Base-by-base conservation (phyloP, 2,888 invertebrate genomes). In the Eupithecia vulgata region DNA sequence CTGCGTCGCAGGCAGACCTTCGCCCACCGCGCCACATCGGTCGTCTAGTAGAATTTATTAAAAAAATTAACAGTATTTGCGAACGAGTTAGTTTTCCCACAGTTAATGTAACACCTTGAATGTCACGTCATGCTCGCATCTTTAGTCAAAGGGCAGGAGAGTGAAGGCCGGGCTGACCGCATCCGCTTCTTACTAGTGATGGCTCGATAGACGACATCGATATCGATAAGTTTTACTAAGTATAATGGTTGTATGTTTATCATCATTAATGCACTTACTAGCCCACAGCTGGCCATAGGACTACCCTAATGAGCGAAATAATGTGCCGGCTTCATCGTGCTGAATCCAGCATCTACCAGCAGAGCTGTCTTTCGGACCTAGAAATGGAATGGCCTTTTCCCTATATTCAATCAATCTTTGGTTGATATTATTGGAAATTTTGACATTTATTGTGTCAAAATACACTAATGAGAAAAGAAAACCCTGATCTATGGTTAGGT, bases 101-200 rank as follows among this genome's bases (percentile, higher is more conserved):
- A 76, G 48, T 68, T 71, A 71, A 69, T 67, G 48, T 70, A 80
- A 74, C 74, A 76, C 79, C 79, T 84, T 83, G 80, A 83, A 78
- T 78, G 80, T 64, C 79, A 78, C 79, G 79, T 77, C 70, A 72
- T 73, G 65, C 64, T 82, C 79, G 80, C 79, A 78, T 81, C 81
- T 71, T 86, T 85, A 80, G 85, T 52, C 72, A 92, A 92, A 92
- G 91, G 90, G 89, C 88, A 90, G 1, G 37, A 79, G 86, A 83
- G 89, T 90, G 91, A 93, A 92, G 92, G 92, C 81, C 87, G 67
- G 70, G 79, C 37, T 87, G 89, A 89, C 89, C 89, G 86, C 87
- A 89, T 90, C 89, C 89, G 89, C 77, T 87, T 87, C 25, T 17
- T 62, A 67, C 62, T 75, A 76, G 75, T 70, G 77, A 69, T 74